A percentile compares a stretch with the other conserved stretches of the same genome.
These are phyloP conservation scores for Mixornis gularis DNA, from an alignment of 2,113 vertebrate genomes.

Conservation along the genomic window DNA sequence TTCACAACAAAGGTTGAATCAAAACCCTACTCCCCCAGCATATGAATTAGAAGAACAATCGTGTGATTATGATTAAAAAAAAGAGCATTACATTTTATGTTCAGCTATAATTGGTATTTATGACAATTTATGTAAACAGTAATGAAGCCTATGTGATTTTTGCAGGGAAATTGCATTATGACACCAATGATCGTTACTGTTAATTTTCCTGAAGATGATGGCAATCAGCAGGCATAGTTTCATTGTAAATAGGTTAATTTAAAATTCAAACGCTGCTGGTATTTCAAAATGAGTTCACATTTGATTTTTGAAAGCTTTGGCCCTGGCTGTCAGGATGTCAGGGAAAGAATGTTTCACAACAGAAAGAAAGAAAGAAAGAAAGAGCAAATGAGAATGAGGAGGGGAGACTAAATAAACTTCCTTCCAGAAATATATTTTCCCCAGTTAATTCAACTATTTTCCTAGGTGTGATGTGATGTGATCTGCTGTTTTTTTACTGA, in stretches of 20 bases:
- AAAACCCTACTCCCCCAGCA: slow-evolving; percentile 71
- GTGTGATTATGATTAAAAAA: slow-evolving; percentile 80
- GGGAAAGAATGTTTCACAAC: slow-evolving; percentile 37
- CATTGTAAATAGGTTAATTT: slow-evolving; percentile 85
- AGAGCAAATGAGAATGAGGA: background rate
- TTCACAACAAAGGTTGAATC: slow-evolving; percentile 75
- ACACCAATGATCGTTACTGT: slow-evolving; percentile 82
- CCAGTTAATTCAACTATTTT: background rate
- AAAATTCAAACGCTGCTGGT: slow-evolving; percentile 80
- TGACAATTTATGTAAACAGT: slow-evolving; percentile 86
- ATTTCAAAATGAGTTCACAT: slow-evolving; percentile 79
- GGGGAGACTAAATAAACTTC: background rate
- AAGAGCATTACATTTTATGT: slow-evolving; percentile 82
- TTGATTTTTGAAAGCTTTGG: slow-evolving; percentile 74
- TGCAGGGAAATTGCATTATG: slow-evolving; percentile 80
- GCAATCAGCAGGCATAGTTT: slow-evolving; percentile 82
- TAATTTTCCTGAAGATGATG: slow-evolving; percentile 84
- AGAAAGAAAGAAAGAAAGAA: background rate
- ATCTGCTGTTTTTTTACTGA: background rate
- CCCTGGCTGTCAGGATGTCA: slow-evolving; percentile 63
- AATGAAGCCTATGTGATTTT: slow-evolving; percentile 82
- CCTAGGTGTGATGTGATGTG: background rate
- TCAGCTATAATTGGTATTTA: slow-evolving; percentile 83
- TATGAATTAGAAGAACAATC: slow-evolving; percentile 80
- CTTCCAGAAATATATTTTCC: background rate